Percentiles rank a stretch among this genome's conserved stretches.
Evolutionary conservation across 2,113 vertebrate species (phyloP).

Genomic region (Neolamprologus fasciatus): DNA sequence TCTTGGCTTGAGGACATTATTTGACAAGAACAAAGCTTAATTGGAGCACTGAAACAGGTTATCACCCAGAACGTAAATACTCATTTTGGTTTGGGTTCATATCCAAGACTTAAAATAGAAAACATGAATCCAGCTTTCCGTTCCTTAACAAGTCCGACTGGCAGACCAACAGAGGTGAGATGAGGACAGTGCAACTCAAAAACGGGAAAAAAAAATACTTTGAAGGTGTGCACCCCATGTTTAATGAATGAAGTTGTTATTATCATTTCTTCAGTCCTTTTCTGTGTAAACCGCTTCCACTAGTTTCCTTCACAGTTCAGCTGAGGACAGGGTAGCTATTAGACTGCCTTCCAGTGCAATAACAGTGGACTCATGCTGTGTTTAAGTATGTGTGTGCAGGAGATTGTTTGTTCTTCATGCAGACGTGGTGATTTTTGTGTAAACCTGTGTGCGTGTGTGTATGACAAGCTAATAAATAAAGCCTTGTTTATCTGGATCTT

Average conservation of each 20-base stretch:
- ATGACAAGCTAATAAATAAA: constrained; percentile 16
- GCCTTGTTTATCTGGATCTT: constrained; percentile 15
- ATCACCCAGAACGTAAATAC: neutral
- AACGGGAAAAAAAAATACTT: neutral
- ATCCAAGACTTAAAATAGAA: constrained; percentile 5
- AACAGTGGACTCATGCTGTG: constrained; percentile 30
- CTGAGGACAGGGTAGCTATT: constrained; percentile 47
- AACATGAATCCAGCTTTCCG: neutral
- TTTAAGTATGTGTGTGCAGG: neutral
- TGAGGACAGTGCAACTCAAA: constrained; percentile 41
- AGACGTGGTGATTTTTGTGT: neutral
- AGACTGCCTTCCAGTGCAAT: constrained; percentile 24
- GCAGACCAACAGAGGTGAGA: constrained; percentile 41
- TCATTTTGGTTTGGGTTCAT: neutral
- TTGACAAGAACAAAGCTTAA: neutral
- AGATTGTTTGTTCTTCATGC: constrained; percentile 26
- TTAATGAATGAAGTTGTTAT: constrained; percentile 48
- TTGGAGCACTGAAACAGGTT: neutral
- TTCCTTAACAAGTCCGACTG: neutral
- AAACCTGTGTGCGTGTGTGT: neutral
- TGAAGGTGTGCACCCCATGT: neutral
- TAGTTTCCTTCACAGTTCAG: constrained; percentile 48
- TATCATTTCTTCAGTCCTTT: neutral
- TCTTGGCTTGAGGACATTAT: neutral
- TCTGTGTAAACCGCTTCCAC: neutral